Percentiles rank a stretch among this genome's conserved stretches.
Conservation (phyloP, 2,888 invertebrate genomes). For the Leptopilina drosophilae region DNA sequence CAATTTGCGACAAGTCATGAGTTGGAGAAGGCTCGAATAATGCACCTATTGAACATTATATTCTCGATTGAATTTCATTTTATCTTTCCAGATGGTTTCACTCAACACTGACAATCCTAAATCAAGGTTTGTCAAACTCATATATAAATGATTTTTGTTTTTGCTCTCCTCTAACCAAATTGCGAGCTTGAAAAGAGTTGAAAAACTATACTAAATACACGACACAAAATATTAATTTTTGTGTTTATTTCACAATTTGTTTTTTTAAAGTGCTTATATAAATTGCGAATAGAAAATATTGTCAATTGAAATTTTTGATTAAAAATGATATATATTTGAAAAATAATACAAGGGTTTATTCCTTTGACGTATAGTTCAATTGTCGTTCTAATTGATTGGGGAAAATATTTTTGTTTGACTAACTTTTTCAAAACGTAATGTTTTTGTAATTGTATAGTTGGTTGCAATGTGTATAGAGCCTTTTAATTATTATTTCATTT, state of each 20-base stretch:
- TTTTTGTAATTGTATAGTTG: too few species aligned
- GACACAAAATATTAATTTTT: constrained; percentile 47
- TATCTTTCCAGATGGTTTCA: constrained; percentile 54
- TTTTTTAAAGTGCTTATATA: background rate
- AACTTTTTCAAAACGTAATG: too few species aligned
- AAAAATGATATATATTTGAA: too few species aligned
- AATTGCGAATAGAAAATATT: too few species aligned
- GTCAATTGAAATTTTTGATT: too few species aligned
- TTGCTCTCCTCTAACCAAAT: constrained; percentile 32
- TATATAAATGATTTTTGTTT: constrained; percentile 50
- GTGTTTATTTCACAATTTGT: constrained; percentile 37
- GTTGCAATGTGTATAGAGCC: too few species aligned
- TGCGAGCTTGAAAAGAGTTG: constrained; percentile 5
- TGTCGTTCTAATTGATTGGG: too few species aligned
- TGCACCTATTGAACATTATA: background rate
- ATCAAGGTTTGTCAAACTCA: constrained; percentile 43
- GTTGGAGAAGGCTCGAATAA: background rate
- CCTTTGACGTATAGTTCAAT: too few species aligned
- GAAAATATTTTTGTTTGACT: too few species aligned
- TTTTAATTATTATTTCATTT: too few species aligned
- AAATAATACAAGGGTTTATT: too few species aligned
- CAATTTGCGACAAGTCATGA: constrained; percentile 1
- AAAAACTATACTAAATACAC: constrained; percentile 32
- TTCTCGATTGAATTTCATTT: constrained; percentile 33
- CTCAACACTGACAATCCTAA: constrained; percentile 52